A percentile compares a stretch with the other conserved stretches of the same genome.
Conservation (phyloP, 2,113 vertebrate genomes). For the Phoenicopterus ruber region DNA sequence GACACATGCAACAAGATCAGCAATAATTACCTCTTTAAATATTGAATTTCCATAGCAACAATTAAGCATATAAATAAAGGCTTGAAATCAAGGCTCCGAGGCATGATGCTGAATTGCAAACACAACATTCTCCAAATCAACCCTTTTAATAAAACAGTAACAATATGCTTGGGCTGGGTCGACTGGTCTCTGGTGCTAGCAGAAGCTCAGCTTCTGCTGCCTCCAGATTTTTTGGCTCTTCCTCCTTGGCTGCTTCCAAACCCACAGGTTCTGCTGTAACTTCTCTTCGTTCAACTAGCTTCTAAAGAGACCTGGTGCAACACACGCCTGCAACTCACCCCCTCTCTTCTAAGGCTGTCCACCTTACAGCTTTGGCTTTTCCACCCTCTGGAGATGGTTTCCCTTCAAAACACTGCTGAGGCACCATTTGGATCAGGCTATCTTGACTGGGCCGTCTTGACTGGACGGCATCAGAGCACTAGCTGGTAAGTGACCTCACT, state of each 20-base stretch:
- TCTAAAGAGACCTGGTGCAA: not conserved
- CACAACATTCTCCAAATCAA: slow-evolving; percentile 73
- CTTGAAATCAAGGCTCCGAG: slow-evolving; percentile 73
- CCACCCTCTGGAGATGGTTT: not conserved
- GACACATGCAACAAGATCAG: slow-evolving; percentile 87
- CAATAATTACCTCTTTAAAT: slow-evolving; percentile 89
- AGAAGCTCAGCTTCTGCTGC: slow-evolving; percentile 8
- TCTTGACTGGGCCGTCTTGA: not conserved
- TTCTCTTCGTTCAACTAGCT: slow-evolving; percentile 3
- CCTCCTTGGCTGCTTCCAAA: not conserved
- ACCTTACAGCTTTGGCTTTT: not conserved
- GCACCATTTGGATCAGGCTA: not conserved
- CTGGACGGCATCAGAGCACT: not conserved
- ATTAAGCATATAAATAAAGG: slow-evolving; percentile 83
- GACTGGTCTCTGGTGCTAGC: slow-evolving; percentile 31
- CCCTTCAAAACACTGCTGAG: not conserved
- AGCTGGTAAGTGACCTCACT: not conserved
- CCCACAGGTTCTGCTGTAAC: slow-evolving; percentile 8
- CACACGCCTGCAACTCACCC: not conserved
- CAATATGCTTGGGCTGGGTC: slow-evolving; percentile 67
- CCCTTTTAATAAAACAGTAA: slow-evolving; percentile 71
- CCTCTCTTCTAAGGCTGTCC: not conserved
- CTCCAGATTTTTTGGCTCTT: slow-evolving; percentile 42
- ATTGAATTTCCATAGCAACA: slow-evolving; percentile 88
- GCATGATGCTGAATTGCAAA: slow-evolving; percentile 74